These are phyloP conservation scores for Philopotamus ludificatus DNA, from an alignment of 1,140 invertebrate genomes.

Conservation along the genomic window DNA sequence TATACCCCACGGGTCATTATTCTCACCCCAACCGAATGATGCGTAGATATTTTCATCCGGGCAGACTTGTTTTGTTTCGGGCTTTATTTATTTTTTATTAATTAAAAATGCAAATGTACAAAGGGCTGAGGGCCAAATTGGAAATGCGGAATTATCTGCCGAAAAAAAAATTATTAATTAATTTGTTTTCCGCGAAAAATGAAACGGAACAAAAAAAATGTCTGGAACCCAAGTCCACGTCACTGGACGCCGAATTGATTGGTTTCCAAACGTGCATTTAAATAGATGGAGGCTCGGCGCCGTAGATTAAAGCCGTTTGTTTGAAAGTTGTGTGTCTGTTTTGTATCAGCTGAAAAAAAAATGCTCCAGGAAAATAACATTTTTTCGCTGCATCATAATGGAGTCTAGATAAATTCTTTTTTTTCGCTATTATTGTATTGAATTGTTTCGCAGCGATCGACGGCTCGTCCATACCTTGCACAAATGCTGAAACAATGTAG, in stretches of 20 bases:
- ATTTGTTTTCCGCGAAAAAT: too few relatives aligned
- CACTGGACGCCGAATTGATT: too few relatives aligned
- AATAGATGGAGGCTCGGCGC: slow-evolving; percentile 5
- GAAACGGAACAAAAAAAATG: too few relatives aligned
- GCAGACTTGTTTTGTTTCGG: background rate
- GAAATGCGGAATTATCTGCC: too few relatives aligned
- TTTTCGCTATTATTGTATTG: slow-evolving; percentile 15
- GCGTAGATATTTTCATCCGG: background rate
- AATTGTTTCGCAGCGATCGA: slow-evolving; percentile 20
- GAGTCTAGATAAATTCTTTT: slow-evolving; percentile 10
- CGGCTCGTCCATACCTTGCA: slow-evolving; percentile 6
- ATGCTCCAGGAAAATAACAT: slow-evolving; percentile 1
- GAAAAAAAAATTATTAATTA: too few relatives aligned
- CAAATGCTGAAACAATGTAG: background rate
- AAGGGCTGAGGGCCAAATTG: background rate
- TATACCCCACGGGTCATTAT: background rate
- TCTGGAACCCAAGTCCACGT: background rate
- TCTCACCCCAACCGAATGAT: background rate
- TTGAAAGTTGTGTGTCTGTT: background rate
- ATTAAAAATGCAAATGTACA: slow-evolving; percentile 18
- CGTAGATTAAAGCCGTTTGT: slow-evolving; percentile 4
- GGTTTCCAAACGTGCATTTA: background rate
- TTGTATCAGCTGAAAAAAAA: background rate
- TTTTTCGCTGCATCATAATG: slow-evolving; percentile 5
- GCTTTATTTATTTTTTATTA: slow-evolving; percentile 15